Percentiles rank a stretch among this genome's conserved stretches.
Evolutionary conservation across 2,888 invertebrate species (phyloP).

Genomic region (Ceraclea dissimilis): DNA sequence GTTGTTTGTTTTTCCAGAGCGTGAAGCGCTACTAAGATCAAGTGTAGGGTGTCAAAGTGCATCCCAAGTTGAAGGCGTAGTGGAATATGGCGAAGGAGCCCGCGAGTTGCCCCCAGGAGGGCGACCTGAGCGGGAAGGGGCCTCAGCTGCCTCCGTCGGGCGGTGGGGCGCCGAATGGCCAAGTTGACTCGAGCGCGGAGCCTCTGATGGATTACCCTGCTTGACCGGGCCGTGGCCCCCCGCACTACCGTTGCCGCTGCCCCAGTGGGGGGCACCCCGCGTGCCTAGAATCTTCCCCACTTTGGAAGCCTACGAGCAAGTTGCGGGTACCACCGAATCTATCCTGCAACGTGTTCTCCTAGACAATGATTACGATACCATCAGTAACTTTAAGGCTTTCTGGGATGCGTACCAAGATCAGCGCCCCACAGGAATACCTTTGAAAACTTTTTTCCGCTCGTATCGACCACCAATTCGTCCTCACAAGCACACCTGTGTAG

Average conservation of each 20-base stretch:
- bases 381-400: constrained; percentile 71
- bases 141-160: constrained; percentile 72
- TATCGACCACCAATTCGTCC: constrained; percentile 73
- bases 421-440: constrained; percentile 63
- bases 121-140: constrained; percentile 44
- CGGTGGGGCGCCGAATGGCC: constrained; percentile 94
- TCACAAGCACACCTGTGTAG: constrained; percentile 82
- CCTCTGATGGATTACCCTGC: constrained; percentile 40
- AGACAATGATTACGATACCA: constrained; percentile 83
- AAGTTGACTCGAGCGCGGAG: constrained; percentile 85
- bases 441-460: constrained; percentile 59
- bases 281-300: constrained; percentile 35
- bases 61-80: constrained; percentile 48
- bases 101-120: constrained; percentile 41
- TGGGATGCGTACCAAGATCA: constrained; percentile 60
- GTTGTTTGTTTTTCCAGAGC: constrained; percentile 47
- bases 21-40: constrained; percentile 61
- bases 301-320: constrained; percentile 61
- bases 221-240: constrained; percentile 33
- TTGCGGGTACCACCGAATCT: constrained; percentile 72
- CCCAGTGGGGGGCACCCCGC: constrained; percentile 40
- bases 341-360: constrained; percentile 72
- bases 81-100: constrained; percentile 33
- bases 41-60: constrained; percentile 57
- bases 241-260: constrained; percentile 42